phyloP scores from a whole-genome alignment of 2,113 vertebrate genomes.

The Ondatra zibethicus region DNA sequence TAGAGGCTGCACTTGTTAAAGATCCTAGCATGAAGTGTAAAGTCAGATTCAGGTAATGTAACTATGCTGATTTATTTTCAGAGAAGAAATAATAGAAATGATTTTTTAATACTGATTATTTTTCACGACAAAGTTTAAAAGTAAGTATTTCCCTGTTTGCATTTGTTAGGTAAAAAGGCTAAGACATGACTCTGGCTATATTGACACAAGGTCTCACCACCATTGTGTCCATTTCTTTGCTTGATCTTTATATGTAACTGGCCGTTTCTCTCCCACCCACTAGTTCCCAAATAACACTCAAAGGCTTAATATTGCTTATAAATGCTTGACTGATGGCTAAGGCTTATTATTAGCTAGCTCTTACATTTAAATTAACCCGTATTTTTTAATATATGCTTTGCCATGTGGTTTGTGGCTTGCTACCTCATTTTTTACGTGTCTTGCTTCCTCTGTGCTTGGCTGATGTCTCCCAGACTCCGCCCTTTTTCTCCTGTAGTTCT shows the following conservation, averaged over 20 bases:
- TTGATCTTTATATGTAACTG: not conserved
- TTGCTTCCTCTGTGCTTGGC: no score
- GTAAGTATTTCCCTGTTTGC: conserved; percentile 26
- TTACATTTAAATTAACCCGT: no score
- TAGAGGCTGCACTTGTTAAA: conserved; percentile 85
- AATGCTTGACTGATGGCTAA: no score
- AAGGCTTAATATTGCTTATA: no score
- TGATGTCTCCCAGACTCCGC: no score
- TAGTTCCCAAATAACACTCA: no score
- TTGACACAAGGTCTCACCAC: not conserved
- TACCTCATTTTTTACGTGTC: no score
- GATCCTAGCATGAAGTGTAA: conserved; percentile 86
- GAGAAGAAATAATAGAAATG: conserved; percentile 34
- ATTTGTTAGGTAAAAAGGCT: conserved; percentile 33
- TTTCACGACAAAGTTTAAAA: conserved; percentile 37
- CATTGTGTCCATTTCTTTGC: not conserved
- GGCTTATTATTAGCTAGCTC: no score
- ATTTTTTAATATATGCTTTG: no score
- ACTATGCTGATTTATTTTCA: conserved; percentile 51
- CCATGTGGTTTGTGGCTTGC: no score
- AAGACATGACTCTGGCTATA: conserved; percentile 21
- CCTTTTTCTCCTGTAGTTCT: no score
- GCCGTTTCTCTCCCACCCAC: no score
- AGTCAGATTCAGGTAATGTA: conserved; percentile 85
- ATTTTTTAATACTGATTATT: conserved; percentile 41